Conservation (phyloP, 2,113 vertebrate genomes). For the Xenopus tropicalis region UCB_Xtro_10.0 CM004446.2:64931501-64932000, state of each 20-base stretch:
- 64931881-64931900: too few relatives aligned
- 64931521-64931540: constrained; percentile 44
- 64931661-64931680: constrained; percentile 86
- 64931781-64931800: constrained; percentile 7
- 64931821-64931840: too few relatives aligned
- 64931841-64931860: too few relatives aligned
- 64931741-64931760: constrained; percentile 9
- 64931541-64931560: constrained; percentile 39
- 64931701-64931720: constrained; percentile 57
- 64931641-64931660: constrained; percentile 86
- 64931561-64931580: constrained; percentile 17
- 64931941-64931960: too few relatives aligned
- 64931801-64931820: neutral
- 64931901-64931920: too few relatives aligned
- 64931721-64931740: constrained; percentile 58
- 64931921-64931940: too few relatives aligned
- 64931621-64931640: constrained; percentile 87
- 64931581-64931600: constrained; percentile 60
- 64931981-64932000: too few relatives aligned
- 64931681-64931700: constrained; percentile 75
- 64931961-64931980: too few relatives aligned
- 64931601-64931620: constrained; percentile 74
- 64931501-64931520: constrained; percentile 3
- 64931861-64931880: too few relatives aligned
- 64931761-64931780: constrained; percentile 7